Conservation (phyloP, 2,113 vertebrate genomes). For the Noctilio leporinus region DNA sequence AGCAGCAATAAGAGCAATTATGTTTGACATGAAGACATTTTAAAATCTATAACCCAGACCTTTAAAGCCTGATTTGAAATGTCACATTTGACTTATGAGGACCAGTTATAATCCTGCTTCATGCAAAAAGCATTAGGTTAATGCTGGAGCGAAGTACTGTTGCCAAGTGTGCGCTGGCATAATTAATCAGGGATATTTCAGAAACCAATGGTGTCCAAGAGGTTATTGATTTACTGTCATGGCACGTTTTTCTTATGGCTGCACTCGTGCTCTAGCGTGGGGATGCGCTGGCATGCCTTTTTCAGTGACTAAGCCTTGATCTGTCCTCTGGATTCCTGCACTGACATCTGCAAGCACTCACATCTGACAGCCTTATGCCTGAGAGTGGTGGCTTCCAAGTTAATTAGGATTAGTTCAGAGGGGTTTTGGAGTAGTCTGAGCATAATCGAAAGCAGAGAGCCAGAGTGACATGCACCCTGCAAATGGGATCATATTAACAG, state of each 20-base stretch:
- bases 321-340: slow-evolving; percentile 75
- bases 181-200: slow-evolving; percentile 83
- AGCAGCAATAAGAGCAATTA: slow-evolving; percentile 73
- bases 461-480: slow-evolving; percentile 61
- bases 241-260: slow-evolving; percentile 72
- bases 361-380: slow-evolving; percentile 79
- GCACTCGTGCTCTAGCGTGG: slow-evolving; percentile 63
- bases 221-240: slow-evolving; percentile 82
- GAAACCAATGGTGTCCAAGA: slow-evolving; percentile 75
- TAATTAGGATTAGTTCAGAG: slow-evolving; percentile 77
- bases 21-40: slow-evolving; percentile 69
- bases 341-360: slow-evolving; percentile 85
- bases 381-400: slow-evolving; percentile 79
- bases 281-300: slow-evolving; percentile 75
- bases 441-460: slow-evolving; percentile 80
- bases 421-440: slow-evolving; percentile 70
- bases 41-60: slow-evolving; percentile 79
- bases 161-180: slow-evolving; percentile 76
- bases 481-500: slow-evolving; percentile 52
- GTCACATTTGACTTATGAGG: slow-evolving; percentile 77
- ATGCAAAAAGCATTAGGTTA: slow-evolving; percentile 83
- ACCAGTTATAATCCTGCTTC: slow-evolving; percentile 74
- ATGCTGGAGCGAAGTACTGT: slow-evolving; percentile 73
- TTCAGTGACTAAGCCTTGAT: slow-evolving; percentile 80
- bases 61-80: slow-evolving; percentile 77